Base-by-base conservation (phyloP, 2,888 invertebrate genomes). In the Dioctria rufipes region DNA sequence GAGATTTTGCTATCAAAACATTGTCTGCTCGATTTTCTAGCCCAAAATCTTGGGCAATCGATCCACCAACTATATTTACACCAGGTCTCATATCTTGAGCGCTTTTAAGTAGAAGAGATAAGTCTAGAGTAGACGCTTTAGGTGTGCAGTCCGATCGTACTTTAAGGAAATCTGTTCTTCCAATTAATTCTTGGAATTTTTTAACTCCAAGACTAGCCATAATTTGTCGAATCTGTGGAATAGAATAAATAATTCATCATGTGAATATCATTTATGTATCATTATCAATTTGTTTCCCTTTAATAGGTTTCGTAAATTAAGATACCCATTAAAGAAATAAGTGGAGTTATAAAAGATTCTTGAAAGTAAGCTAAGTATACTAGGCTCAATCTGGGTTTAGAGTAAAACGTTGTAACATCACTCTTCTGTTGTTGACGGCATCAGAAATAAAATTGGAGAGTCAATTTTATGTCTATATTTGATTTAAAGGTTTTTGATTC, bases 201-300 rank as follows among this genome's bases (percentile, higher is more conserved):
- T 94, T 91, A 61, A 98, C 94, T 4, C 99, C 99, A 83, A 99
- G 90, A 78, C 93, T 93, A 1, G 98, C 96, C 96, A 99, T 97
- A 86, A 95, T 93, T 81, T 92, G 90, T 67, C 99, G 95, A 9
- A 97, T 94, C 95, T 95, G 85, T n/a, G 25, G 25, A 25, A 25
- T 42, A n/a, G 43, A 25, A 25, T 8, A 39, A 54, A 54, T 54
- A 71, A 4, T 60, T 60, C 25, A 25, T 25, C n/a, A 25, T 25
- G 3, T 66, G 5, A 54, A 49, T 63, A 69, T 75, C 25, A 25
- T 25, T 25, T 25, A 25, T 25, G 25, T 25, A 25, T 1, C 25
- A 25, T 25, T 25, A 25, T 25, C 2, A 25, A 25, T 25, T 25
- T 0, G 0, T 25, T 25, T 25, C 2, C 25, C 25, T 25, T 25